These are phyloP conservation scores for Luperina nickerlii DNA, from an alignment of 2,888 invertebrate genomes.

Conservation along the genomic window DNA sequence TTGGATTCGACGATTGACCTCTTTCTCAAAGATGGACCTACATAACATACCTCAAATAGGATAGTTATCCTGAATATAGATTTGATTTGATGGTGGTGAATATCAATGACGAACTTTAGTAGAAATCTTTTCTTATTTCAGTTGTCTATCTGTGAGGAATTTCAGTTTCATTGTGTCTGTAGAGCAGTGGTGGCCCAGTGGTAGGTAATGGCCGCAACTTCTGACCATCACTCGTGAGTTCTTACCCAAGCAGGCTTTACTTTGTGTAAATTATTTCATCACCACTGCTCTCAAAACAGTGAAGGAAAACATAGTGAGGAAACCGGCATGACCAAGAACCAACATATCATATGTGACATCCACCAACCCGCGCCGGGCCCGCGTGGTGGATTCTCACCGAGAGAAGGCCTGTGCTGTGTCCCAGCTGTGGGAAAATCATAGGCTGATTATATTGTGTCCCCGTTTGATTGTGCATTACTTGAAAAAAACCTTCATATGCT, in stretches of 20 bases:
- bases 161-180: not conserved
- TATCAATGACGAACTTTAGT: not conserved
- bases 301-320: not conserved
- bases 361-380: not conserved
- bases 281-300: not conserved
- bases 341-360: not conserved
- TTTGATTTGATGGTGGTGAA: not conserved
- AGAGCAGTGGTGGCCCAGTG: not conserved
- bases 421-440: not conserved
- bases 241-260: not conserved
- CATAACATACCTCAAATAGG: too few relatives aligned
- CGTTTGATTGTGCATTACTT: not conserved
- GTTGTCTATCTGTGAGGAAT: not conserved
- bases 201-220: not conserved
- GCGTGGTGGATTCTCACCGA: not conserved
- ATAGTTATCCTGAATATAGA: not conserved
- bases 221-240: not conserved
- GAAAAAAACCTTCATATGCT: constrained; percentile 2
- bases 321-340: not conserved
- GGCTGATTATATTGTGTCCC: not conserved
- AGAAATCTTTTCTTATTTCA: not conserved
- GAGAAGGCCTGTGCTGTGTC: not conserved
- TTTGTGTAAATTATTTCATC: not conserved
- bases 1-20: too few relatives aligned
- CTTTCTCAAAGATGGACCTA: too few relatives aligned